These are phyloP conservation scores for Hemicentrotus pulcherrimus DNA, from an alignment of 35 echinoderm and acorn worm species.

Conservation along the genomic window DNA sequence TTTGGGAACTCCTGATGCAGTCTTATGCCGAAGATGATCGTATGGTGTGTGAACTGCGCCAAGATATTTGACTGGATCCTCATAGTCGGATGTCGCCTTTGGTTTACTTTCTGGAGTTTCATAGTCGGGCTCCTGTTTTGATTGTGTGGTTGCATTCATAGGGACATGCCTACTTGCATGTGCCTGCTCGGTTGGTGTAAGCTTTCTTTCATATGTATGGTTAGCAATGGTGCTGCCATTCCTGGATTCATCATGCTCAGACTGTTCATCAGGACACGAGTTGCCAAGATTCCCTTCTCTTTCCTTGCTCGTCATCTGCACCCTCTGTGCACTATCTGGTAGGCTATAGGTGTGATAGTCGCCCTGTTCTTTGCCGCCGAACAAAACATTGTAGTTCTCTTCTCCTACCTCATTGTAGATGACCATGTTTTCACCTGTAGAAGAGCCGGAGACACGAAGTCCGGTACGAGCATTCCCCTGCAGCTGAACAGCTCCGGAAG, in stretches of 20 bases:
- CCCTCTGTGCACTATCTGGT: neutral
- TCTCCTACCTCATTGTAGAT: conserved; percentile 20
- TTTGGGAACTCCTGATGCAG: neutral
- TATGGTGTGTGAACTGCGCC: neutral
- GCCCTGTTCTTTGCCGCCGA: conserved; percentile 3
- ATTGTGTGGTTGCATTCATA: neutral
- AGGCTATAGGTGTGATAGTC: conserved; percentile 1
- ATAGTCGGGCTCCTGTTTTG: neutral
- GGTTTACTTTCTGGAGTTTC: neutral
- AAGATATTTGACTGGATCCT: no score
- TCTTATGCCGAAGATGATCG: neutral
- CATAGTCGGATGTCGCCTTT: neutral
- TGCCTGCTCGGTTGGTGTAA: neutral
- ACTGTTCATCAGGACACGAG: neutral
- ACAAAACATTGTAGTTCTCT: conserved; percentile 17
- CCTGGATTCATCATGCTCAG: no score
- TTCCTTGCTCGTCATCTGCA: neutral
- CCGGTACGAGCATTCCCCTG: neutral
- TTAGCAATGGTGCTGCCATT: neutral
- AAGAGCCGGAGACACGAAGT: no score
- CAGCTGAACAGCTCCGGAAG: neutral
- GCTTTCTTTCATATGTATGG: neutral
- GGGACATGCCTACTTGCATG: neutral
- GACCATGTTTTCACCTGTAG: neutral
- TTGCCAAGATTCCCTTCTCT: neutral